These are phyloP conservation scores for Cercopithecus mona DNA, from an alignment of 2,113 vertebrate species.

Conservation along the genomic window DNA sequence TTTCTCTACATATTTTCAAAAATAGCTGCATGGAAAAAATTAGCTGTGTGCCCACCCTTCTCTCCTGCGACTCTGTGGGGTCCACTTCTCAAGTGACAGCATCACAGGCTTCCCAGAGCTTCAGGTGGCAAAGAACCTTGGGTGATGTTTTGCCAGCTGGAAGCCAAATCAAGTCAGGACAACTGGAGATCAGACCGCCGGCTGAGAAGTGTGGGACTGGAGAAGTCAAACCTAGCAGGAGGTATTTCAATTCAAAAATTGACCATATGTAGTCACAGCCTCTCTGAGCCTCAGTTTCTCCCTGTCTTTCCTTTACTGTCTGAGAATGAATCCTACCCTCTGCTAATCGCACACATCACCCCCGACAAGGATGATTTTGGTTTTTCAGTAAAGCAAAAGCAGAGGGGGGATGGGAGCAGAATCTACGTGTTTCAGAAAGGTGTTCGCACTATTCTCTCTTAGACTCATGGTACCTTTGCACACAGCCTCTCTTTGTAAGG, in stretches of 20 bases:
- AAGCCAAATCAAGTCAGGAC: neutral
- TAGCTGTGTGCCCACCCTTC: neutral
- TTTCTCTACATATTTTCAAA: neutral
- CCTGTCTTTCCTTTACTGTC: neutral
- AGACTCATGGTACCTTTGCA: neutral
- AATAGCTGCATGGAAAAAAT: neutral
- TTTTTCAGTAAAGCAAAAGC: neutral
- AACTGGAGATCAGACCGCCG: neutral
- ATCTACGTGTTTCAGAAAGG: neutral
- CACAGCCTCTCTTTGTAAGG: neutral
- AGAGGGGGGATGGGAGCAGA: too few species aligned
- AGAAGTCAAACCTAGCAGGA: neutral
- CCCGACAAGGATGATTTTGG: neutral
- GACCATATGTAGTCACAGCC: fast-evolving
- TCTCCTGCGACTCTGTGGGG: neutral
- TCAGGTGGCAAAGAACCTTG: neutral
- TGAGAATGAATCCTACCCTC: neutral
- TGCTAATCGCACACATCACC: neutral
- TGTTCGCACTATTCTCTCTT: neutral
- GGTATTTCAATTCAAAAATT: neutral
- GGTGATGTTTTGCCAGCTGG: neutral
- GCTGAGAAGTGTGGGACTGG: neutral
- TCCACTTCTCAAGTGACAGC: neutral
- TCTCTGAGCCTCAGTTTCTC: neutral
- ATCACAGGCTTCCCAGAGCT: neutral